Percentiles rank a stretch among this genome's conserved stretches.
These are phyloP conservation scores for Leucosticte australis DNA, from an alignment of 2,113 vertebrate species.

Conservation along the genomic window DNA sequence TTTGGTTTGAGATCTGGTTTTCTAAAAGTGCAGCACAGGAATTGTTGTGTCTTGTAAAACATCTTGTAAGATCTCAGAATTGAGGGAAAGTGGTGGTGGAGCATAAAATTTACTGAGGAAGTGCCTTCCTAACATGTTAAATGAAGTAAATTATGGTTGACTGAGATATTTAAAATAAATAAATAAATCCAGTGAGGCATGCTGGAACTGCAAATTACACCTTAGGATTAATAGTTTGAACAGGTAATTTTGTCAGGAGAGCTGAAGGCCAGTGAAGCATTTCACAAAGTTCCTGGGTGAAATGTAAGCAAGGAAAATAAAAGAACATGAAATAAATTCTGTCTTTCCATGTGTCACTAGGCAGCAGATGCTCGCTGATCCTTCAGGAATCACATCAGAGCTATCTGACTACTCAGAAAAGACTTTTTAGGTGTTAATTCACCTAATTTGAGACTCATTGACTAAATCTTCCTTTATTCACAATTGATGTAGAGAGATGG, in stretches of 20 bases:
- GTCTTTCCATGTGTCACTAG: not conserved
- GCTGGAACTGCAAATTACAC: not conserved
- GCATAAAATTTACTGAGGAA: not conserved
- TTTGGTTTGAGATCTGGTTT: not conserved
- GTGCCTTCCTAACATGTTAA: not conserved
- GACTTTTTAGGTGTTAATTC: slow-evolving; percentile 42
- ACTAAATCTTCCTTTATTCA: slow-evolving; percentile 15
- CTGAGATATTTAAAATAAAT: not conserved
- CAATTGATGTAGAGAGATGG: not conserved
- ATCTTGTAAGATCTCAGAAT: not conserved
- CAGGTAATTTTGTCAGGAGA: not conserved
- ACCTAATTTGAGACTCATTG: slow-evolving; percentile 9
- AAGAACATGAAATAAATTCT: not conserved
- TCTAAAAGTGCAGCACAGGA: not conserved
- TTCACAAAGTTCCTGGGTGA: not conserved
- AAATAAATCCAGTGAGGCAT: not conserved
- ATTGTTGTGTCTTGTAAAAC: not conserved
- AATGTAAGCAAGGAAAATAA: slow-evolving; percentile 9
- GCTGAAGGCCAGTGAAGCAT: slow-evolving; percentile 43
- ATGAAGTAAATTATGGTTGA: not conserved
- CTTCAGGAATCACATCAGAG: not conserved
- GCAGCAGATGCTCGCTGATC: not conserved
- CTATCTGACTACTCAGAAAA: not conserved
- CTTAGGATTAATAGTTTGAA: not conserved
- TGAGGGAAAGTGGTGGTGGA: not conserved